Percentiles rank a stretch among this genome's conserved stretches.
Conservation (phyloP, 2,888 invertebrate species). For the Byasa hedistus region DNA sequence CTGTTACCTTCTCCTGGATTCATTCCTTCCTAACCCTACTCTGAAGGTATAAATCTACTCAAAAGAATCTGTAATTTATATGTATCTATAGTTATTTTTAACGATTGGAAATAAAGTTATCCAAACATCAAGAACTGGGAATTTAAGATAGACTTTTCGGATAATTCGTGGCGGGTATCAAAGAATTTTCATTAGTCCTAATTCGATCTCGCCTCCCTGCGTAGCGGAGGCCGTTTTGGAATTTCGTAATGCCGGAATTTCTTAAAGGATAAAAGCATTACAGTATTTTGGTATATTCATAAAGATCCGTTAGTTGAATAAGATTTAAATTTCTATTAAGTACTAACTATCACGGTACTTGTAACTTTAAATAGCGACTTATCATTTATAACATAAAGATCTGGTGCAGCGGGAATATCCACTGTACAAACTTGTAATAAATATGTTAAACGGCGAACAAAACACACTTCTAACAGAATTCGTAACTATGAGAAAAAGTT, state of each 20-base stretch:
- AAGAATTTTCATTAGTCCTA: conserved; percentile 75
- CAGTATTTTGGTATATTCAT: conserved; percentile 52
- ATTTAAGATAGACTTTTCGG: conserved; percentile 48
- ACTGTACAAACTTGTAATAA: too few relatives aligned
- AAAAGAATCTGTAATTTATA: too few relatives aligned
- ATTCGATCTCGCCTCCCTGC: conserved; percentile 69
- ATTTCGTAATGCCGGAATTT: conserved; percentile 53
- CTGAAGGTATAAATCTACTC: too few relatives aligned
- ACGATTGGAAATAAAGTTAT: conserved; percentile 22
- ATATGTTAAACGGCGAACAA: too few relatives aligned
- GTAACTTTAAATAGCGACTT: too few relatives aligned
- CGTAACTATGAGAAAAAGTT: too few relatives aligned
- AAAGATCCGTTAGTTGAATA: neutral
- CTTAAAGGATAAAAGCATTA: conserved; percentile 57
- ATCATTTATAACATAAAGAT: too few relatives aligned
- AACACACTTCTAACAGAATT: too few relatives aligned
- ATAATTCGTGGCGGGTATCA: conserved; percentile 45
- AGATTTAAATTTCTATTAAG: conserved; percentile 1
- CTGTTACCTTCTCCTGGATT: too few relatives aligned
- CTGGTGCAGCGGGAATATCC: too few relatives aligned
- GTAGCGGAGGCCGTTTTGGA: conserved; percentile 51
- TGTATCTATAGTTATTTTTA: neutral
- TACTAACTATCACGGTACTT: neutral
- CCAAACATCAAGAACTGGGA: conserved; percentile 35
- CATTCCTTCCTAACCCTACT: too few relatives aligned